Conservation (phyloP, 2,888 invertebrate species). For the Erebia epiphron region DNA sequence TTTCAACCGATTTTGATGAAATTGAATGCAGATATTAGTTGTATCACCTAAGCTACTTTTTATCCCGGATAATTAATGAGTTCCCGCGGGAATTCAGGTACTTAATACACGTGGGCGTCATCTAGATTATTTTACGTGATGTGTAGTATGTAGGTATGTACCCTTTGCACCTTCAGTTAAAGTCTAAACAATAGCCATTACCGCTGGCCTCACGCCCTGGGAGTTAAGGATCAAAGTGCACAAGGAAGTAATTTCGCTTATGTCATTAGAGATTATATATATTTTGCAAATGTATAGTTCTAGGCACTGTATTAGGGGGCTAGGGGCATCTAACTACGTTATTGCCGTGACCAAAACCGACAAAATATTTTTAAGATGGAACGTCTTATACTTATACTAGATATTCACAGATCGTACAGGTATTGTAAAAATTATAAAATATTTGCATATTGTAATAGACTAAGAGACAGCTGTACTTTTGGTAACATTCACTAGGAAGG, state of each 20-base stretch:
- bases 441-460: no score
- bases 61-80: no score
- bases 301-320: background rate
- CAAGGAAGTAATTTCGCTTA: constrained; percentile 35
- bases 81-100: no score
- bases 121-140: background rate
- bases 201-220: constrained; percentile 23
- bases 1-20: no score
- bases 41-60: no score
- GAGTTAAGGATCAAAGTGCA: constrained; percentile 32
- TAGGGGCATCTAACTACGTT: background rate
- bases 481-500: no score
- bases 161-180: constrained; percentile 17
- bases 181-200: constrained; percentile 27
- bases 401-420: no score
- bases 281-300: constrained; percentile 14
- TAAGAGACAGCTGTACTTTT: no score
- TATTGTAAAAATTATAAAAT: no score
- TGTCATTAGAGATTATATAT: constrained; percentile 27
- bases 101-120: no score
- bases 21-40: no score
- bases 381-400: background rate
- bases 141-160: background rate
- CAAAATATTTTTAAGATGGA: background rate
- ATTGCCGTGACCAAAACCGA: background rate